Conservation (phyloP, 2,797 vertebrate genomes). For the Macrochelys suwanniensis region DNA sequence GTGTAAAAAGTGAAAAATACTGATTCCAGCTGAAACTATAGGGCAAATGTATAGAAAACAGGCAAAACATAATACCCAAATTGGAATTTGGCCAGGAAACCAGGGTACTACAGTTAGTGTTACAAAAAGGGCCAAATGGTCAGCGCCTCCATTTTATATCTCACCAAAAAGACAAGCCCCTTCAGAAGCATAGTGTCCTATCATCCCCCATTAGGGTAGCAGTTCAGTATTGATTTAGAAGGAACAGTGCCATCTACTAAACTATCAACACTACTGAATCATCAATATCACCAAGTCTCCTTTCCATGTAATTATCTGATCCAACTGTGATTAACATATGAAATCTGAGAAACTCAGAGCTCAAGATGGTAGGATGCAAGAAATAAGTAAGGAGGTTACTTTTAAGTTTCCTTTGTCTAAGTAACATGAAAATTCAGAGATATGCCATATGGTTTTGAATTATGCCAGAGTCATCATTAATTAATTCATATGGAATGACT, state of each 20-base stretch:
- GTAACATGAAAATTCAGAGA: neutral
- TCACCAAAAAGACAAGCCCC: neutral
- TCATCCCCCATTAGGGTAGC: neutral
- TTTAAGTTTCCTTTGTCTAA: neutral
- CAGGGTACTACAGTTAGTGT: neutral
- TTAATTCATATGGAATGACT: neutral
- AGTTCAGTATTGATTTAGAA: neutral
- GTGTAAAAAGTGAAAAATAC: neutral
- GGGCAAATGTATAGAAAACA: neutral
- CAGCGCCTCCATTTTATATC: neutral
- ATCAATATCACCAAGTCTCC: neutral
- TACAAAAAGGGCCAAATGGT: slow-evolving; percentile 2
- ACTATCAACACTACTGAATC: neutral
- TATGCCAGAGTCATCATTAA: neutral
- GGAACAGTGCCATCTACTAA: neutral
- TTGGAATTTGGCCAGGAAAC: neutral
- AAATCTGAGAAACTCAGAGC: neutral
- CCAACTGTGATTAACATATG: neutral
- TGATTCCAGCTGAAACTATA: neutral
- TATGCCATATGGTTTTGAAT: neutral
- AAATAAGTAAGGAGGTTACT: neutral
- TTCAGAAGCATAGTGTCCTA: neutral
- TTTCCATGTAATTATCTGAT: neutral
- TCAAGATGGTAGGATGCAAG: neutral
- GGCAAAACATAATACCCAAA: neutral